phyloP scores from a whole-genome alignment of 2,113 vertebrate genomes.

The Bubo scandiacus region DNA sequence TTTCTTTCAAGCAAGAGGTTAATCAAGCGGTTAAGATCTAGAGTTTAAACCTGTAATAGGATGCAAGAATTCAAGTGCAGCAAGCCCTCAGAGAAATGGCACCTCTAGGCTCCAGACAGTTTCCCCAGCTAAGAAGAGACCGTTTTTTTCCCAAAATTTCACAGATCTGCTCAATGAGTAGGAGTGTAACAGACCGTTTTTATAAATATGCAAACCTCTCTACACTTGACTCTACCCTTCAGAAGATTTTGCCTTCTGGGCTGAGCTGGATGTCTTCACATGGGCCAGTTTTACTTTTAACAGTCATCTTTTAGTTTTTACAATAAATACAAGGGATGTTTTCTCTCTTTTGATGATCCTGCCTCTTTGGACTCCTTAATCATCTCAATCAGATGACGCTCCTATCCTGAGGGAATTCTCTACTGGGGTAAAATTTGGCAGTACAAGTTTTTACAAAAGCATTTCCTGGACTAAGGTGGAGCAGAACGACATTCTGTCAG shows the following conservation, averaged over 20 bases:
- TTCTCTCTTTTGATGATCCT: slow-evolving; percentile 20
- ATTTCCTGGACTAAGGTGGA: slow-evolving; percentile 8
- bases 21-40: background rate
- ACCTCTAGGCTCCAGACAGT: background rate
- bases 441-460: background rate
- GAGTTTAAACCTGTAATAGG: background rate
- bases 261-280: background rate
- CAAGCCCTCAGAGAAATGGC: background rate
- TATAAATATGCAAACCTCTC: background rate
- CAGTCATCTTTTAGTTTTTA: background rate
- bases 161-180: background rate
- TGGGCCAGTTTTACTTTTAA: background rate
- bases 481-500: background rate
- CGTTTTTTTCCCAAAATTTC: background rate
- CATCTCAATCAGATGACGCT: background rate
- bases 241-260: background rate
- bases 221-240: background rate
- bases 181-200: background rate
- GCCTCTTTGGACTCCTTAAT: background rate
- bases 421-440: background rate
- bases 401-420: background rate
- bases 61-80: background rate
- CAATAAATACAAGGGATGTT: slow-evolving; percentile 12
- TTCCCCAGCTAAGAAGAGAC: background rate
- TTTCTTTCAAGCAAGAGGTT: background rate